Percentiles rank a stretch among this genome's conserved stretches.
phyloP scores from a whole-genome alignment of 2,888 invertebrate species.

The Clitarchus hookeri region DNA sequence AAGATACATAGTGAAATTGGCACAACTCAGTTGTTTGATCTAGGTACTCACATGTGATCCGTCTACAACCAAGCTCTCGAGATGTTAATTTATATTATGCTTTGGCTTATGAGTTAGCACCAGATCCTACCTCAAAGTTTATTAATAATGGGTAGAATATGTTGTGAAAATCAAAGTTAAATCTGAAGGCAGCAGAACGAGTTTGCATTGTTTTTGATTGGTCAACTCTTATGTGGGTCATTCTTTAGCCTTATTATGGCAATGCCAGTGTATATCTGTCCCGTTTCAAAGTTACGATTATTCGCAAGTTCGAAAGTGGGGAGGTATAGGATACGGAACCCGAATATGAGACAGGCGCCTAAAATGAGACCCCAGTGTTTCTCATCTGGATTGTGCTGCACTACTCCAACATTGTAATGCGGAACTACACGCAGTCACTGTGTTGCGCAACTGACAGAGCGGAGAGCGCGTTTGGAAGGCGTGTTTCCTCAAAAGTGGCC shows the following conservation, averaged over 20 bases:
- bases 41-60: background rate
- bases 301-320: background rate
- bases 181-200: background rate
- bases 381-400: background rate
- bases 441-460: background rate
- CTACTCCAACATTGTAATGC: background rate
- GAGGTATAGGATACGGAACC: background rate
- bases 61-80: background rate
- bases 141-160: background rate
- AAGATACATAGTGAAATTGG: background rate
- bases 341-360: slow-evolving; percentile 2
- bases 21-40: background rate
- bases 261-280: background rate
- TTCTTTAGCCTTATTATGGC: background rate
- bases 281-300: background rate
- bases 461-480: background rate
- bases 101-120: background rate
- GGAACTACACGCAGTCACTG: background rate
- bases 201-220: background rate
- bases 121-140: too few relatives aligned
- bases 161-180: background rate
- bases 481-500: background rate
- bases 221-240: too few relatives aligned
- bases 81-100: background rate
- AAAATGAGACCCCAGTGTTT: background rate